Evolutionary conservation across 2,888 invertebrate species (phyloP), one percentile per base, ranked within the genome.

Genomic region (Lithophane leautieri): DNA sequence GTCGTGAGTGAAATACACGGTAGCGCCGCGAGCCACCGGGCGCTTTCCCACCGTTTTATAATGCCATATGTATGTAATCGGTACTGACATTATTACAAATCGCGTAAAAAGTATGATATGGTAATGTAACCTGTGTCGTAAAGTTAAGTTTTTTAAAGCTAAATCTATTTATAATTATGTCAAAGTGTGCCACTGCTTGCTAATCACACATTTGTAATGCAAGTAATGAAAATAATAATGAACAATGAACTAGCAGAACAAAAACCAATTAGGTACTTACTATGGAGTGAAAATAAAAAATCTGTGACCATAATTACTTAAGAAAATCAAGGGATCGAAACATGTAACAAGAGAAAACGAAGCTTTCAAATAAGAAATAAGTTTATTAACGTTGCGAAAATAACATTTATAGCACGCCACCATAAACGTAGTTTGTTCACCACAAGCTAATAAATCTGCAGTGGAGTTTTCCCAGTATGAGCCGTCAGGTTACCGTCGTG

Each of bases 1-100:
- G 90, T 94, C 95, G 96, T 95, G 96, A 95, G 95, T 93, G 95
- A 91, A 94, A 93, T 90, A 91, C 93, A 94, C 94, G 94, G 94
- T 94, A 94, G 94, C 93, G 95, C 96, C 96, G 93, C 94, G 88
- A 95, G 96, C 96, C 92, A 93, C 88, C 91, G 89, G 89, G 93
- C 89, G 92, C 91, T 94, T 96, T 95, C 96, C 96, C 96, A 95
- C 94, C 92, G 91, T 82, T 89, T 81, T 76, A 78, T 82, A 79
- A 79, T 82, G 80, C 85, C 84, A 77, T 72, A 77, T 77, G 81
- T 81, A 76, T 81, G 79, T 83, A 77, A 77, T 81, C 69, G 75
- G 73, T 73, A 83, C 84, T 73, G 79, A 78, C 79, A 79, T 79
- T 78, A 73, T 82, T 69, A 58, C 65, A 76, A 79, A 84, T 52